Percentiles rank a stretch among this genome's conserved stretches.
These are phyloP conservation scores for Megaceryle maxima DNA, from an alignment of 2,113 vertebrate species.

Conservation along the genomic window DNA sequence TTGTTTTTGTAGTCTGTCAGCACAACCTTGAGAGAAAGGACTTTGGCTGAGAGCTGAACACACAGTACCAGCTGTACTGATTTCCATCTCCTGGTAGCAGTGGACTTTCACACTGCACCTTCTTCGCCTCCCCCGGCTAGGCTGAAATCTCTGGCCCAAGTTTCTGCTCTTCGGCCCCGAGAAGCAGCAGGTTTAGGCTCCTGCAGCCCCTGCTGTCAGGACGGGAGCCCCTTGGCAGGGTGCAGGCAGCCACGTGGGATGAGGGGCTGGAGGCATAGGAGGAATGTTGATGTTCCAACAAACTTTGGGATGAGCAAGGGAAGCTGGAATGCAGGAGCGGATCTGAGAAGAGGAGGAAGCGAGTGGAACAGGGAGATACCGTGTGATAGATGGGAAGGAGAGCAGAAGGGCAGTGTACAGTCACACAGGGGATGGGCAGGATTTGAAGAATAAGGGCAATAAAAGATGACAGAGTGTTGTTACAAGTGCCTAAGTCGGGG, in stretches of 20 bases:
- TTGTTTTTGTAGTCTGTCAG: conserved; percentile 70
- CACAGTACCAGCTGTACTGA: conserved; percentile 50
- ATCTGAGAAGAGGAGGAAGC: neutral
- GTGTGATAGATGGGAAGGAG: neutral
- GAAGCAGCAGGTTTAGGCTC: neutral
- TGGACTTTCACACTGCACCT: conserved; percentile 40
- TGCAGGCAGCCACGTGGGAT: neutral
- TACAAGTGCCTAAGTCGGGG: neutral
- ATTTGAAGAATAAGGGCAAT: conserved; percentile 10
- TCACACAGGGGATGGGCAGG: neutral
- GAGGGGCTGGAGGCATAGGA: neutral
- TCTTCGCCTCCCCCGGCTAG: neutral
- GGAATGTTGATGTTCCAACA: conserved; percentile 7
- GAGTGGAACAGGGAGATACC: neutral
- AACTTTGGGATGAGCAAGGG: neutral
- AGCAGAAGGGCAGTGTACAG: neutral
- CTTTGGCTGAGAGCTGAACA: conserved; percentile 51
- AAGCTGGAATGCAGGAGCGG: neutral
- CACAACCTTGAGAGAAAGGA: conserved; percentile 72
- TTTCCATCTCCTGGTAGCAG: conserved; percentile 43
- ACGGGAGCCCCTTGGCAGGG: neutral
- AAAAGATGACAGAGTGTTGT: conserved; percentile 9
- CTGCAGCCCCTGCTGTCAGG: neutral
- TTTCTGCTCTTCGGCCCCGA: neutral
- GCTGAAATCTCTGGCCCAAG: neutral